A percentile compares a stretch with the other conserved stretches of the same genome.
These are phyloP conservation scores for Troides helena DNA, from an alignment of 2,888 invertebrate species.

Conservation along the genomic window DNA sequence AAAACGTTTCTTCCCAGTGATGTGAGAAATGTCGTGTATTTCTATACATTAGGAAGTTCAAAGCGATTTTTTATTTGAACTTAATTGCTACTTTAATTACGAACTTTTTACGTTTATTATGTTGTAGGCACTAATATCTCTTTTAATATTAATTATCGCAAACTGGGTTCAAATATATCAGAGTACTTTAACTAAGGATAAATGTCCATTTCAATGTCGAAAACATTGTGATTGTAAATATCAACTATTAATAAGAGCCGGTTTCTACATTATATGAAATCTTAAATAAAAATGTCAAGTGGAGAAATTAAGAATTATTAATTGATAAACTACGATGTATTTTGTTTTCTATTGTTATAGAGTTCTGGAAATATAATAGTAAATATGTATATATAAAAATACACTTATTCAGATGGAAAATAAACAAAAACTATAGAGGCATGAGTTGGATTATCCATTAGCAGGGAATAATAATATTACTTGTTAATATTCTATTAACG, in stretches of 20 bases:
- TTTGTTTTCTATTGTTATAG: no score
- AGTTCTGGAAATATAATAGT: no score
- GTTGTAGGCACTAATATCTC: background rate
- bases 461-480: background rate
- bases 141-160: background rate
- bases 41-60: background rate
- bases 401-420: no score
- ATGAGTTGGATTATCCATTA: background rate
- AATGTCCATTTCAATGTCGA: background rate
- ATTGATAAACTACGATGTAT: no score
- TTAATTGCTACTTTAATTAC: background rate
- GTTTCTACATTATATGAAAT: background rate
- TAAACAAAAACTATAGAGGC: no score
- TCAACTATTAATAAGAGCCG: background rate
- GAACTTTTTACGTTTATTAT: no score
- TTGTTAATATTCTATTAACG: background rate
- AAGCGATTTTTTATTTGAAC: background rate
- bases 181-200: background rate
- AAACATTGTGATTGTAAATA: background rate
- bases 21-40: conserved; percentile 27
- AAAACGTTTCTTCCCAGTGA: conserved; percentile 26
- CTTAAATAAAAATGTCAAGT: no score
- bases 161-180: background rate
- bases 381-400: no score
- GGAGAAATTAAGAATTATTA: no score